These are phyloP conservation scores for Rhynchonema sp. DNA, from an alignment of 2,888 invertebrate species.

Conservation along the genomic window DNA sequence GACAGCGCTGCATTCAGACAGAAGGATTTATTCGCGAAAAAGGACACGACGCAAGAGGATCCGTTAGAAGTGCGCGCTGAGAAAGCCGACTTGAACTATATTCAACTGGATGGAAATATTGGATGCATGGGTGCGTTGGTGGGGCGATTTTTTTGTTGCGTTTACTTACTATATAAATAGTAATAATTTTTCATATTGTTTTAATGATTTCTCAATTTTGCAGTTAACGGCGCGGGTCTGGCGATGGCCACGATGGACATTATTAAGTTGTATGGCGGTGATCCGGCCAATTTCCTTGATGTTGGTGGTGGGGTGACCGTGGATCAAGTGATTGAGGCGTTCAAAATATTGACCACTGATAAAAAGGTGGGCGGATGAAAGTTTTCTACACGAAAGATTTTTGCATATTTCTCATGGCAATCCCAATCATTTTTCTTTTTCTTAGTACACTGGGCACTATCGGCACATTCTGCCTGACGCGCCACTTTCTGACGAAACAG, in stretches of 20 bases:
- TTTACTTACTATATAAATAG: too few species aligned
- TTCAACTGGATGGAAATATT: slow-evolving; percentile 90
- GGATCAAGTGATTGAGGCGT: slow-evolving; percentile 49
- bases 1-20: slow-evolving; percentile 82
- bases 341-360: slow-evolving; percentile 63
- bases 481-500: too few species aligned
- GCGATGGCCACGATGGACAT: slow-evolving; percentile 99
- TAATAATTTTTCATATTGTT: too few species aligned
- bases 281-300: slow-evolving; percentile 93
- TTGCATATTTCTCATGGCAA: too few species aligned
- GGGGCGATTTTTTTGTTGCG: too few species aligned
- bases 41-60: slow-evolving; percentile 63
- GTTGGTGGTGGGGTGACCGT: slow-evolving; percentile 90
- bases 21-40: slow-evolving; percentile 65
- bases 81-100: slow-evolving; percentile 74
- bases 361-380: slow-evolving; percentile 11
- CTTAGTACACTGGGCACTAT: too few species aligned
- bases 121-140: slow-evolving; percentile 55
- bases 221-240: too few species aligned
- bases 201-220: too few species aligned
- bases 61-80: slow-evolving; percentile 83
- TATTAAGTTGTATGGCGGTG: slow-evolving; percentile 82
- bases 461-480: too few species aligned
- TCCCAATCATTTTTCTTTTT: too few species aligned
- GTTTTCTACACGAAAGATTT: too few species aligned